phyloP scores from a whole-genome alignment of 2,113 vertebrate genomes.

The Aplodontia rufa region DNA sequence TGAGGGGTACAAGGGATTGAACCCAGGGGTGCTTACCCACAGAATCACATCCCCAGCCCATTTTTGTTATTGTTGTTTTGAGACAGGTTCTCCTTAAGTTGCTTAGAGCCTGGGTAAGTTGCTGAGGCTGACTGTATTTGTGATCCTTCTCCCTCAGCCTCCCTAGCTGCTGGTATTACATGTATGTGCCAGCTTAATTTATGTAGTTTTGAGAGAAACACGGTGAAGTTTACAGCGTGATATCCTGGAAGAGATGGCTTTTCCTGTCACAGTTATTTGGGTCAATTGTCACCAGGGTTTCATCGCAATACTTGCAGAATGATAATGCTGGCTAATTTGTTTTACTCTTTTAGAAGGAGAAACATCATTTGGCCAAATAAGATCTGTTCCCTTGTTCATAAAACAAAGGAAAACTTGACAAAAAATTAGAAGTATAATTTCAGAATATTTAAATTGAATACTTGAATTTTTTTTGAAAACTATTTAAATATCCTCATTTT shows the following conservation, averaged over 20 bases:
- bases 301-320: not conserved
- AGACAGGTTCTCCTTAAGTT: too few species aligned
- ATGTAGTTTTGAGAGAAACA: not conserved
- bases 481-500: not conserved
- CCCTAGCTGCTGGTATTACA: too few species aligned
- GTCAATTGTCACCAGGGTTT: not conserved
- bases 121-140: too few species aligned
- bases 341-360: not conserved
- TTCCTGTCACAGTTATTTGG: not conserved
- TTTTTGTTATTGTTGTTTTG: too few species aligned
- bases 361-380: constrained; percentile 16
- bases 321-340: not conserved
- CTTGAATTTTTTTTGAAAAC: not conserved
- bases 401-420: constrained; percentile 14
- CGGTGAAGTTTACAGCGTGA: not conserved
- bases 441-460: not conserved
- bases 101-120: too few species aligned
- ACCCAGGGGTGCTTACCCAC: too few species aligned
- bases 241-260: not conserved
- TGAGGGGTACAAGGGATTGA: too few species aligned
- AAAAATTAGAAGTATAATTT: not conserved
- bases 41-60: too few species aligned
- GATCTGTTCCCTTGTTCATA: not conserved
- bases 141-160: too few species aligned
- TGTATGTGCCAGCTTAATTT: too few species aligned